phyloP scores from a whole-genome alignment of 2,797 vertebrate genomes.

The Lagorchestes hirsutus region DNA sequence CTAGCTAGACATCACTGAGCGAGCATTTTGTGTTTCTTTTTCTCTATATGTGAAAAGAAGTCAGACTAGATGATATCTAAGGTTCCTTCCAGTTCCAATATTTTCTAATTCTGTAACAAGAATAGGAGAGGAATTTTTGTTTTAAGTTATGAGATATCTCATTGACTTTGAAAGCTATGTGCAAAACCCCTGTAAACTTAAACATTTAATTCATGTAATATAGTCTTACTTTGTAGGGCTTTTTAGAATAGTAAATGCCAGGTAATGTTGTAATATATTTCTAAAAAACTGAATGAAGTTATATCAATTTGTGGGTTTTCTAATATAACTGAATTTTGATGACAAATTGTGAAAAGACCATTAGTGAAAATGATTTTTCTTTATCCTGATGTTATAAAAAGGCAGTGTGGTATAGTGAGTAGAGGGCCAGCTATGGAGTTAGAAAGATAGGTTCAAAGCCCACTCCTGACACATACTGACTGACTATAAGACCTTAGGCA shows the following conservation, averaged over 20 bases:
- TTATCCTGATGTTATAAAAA: not conserved
- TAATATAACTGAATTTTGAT: not conserved
- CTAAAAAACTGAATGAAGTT: not conserved
- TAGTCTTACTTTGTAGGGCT: not conserved
- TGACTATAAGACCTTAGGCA: not conserved
- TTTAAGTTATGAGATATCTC: not conserved
- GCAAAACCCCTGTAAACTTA: not conserved
- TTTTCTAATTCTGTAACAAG: too few relatives aligned
- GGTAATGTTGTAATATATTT: not conserved
- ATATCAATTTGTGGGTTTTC: not conserved
- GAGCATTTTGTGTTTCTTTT: rapidly evolving
- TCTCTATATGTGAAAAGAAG: not conserved
- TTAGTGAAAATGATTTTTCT: not conserved
- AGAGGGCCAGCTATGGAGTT: not conserved
- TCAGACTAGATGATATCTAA: not conserved
- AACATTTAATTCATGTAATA: not conserved
- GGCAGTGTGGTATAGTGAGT: not conserved
- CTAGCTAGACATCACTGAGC: not conserved
- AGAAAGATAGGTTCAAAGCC: not conserved
- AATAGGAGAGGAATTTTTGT: not conserved
- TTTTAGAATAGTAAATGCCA: not conserved
- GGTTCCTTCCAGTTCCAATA: not conserved
- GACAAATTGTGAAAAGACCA: not conserved
- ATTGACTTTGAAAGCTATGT: not conserved
- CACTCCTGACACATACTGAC: not conserved